Evolutionary conservation across 2,797 vertebrate genomes (phyloP).

Genomic region (Hypotaenidia philippensis): DNA sequence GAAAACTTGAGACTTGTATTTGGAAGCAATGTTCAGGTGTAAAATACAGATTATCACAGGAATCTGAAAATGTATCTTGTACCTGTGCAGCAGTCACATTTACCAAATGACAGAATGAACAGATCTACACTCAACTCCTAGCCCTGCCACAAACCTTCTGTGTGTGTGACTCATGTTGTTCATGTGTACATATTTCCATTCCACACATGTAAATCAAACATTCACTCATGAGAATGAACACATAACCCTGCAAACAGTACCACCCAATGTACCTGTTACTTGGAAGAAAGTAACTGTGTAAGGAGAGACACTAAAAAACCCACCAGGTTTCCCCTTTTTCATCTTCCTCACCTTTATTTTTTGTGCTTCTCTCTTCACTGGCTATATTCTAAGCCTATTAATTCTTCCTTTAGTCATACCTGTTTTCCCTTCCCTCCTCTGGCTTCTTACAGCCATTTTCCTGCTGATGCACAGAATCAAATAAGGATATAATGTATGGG

Average conservation of each 20-base stretch:
- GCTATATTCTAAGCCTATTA: background rate
- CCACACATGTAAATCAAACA: background rate
- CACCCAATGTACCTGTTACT: background rate
- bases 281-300: background rate
- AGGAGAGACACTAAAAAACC: background rate
- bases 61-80: background rate
- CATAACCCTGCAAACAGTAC: background rate
- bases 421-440: background rate
- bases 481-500: background rate
- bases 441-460: background rate
- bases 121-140: background rate
- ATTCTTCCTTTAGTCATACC: background rate
- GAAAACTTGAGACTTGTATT: background rate
- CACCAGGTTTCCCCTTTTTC: background rate
- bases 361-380: background rate
- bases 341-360: background rate
- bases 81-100: background rate
- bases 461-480: background rate
- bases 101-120: background rate
- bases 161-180: background rate
- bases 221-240: background rate
- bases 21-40: background rate
- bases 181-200: background rate
- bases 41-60: background rate
- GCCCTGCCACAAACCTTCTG: background rate